Conservation (phyloP, 1,140 invertebrate genomes). For the Archegozetes longisetosus region DNA sequence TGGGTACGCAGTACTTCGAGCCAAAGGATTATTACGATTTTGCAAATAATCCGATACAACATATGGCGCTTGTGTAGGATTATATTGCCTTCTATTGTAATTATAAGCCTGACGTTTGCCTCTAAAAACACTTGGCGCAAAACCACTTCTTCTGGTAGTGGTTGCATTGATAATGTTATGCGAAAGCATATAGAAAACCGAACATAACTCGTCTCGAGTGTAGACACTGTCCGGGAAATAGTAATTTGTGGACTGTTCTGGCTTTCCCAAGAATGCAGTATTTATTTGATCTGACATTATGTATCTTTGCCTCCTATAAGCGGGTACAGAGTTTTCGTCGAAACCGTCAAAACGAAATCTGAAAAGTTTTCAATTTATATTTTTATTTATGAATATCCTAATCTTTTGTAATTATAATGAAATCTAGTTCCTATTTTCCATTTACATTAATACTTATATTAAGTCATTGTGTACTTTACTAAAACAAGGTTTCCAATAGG, state of each 20-base stretch:
- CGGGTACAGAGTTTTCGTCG: neutral
- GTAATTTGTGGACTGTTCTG: neutral
- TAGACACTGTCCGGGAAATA: slow-evolving; percentile 6
- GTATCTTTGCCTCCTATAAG: neutral
- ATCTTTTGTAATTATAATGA: neutral
- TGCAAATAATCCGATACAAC: neutral
- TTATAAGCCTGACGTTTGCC: neutral
- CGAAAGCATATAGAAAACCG: slow-evolving; percentile 14
- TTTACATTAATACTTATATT: neutral
- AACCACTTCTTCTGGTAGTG: neutral
- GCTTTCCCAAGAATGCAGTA: neutral
- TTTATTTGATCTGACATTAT: neutral
- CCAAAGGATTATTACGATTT: neutral
- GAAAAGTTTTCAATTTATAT: too few species aligned
- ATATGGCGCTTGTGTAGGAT: neutral
- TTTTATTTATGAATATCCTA: neutral
- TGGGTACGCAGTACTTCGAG: neutral
- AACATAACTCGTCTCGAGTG: slow-evolving; percentile 9
- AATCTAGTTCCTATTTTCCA: too few species aligned
- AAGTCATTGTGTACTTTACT: neutral
- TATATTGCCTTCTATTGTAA: neutral
- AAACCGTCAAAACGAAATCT: slow-evolving; percentile 10
- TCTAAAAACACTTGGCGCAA: neutral
- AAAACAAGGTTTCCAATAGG: neutral
- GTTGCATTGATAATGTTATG: slow-evolving; percentile 7